Percentiles rank a stretch among this genome's conserved stretches.
phyloP scores from a whole-genome alignment of 2,113 vertebrate genomes.

The Thinocorus orbignyianus region DNA sequence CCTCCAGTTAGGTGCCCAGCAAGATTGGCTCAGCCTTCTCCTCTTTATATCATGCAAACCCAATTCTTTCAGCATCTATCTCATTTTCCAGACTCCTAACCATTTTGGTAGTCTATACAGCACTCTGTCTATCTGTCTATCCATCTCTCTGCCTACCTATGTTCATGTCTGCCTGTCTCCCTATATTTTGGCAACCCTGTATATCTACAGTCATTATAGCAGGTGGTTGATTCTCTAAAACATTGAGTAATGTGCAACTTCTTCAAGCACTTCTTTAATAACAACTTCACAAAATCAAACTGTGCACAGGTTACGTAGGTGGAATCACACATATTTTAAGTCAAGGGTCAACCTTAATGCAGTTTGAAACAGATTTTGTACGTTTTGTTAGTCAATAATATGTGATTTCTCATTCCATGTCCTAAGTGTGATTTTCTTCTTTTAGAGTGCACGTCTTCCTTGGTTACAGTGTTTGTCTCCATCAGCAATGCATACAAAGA shows the following conservation, averaged over 20 bases:
- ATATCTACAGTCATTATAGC: fast-evolving
- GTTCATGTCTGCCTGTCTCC: neutral
- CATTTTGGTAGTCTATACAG: neutral
- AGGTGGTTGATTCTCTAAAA: neutral
- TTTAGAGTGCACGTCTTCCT: neutral
- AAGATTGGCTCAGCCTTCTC: neutral
- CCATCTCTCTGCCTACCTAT: fast-evolving
- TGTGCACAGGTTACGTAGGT: neutral
- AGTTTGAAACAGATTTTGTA: neutral
- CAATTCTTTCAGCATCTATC: neutral
- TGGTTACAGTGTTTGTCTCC: neutral
- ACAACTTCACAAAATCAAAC: neutral
- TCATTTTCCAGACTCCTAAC: neutral
- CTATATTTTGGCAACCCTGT: neutral
- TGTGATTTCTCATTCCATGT: neutral
- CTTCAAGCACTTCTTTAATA: neutral
- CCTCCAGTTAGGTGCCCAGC: neutral
- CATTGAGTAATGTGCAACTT: neutral
- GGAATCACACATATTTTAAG: neutral
- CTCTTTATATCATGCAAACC: neutral
- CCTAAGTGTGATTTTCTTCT: neutral
- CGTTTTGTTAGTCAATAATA: neutral
- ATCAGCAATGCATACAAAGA: neutral
- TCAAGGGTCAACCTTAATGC: neutral
- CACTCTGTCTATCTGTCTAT: neutral